Base-by-base conservation (phyloP, 2,888 invertebrate species). In the Phengaris arion region DNA sequence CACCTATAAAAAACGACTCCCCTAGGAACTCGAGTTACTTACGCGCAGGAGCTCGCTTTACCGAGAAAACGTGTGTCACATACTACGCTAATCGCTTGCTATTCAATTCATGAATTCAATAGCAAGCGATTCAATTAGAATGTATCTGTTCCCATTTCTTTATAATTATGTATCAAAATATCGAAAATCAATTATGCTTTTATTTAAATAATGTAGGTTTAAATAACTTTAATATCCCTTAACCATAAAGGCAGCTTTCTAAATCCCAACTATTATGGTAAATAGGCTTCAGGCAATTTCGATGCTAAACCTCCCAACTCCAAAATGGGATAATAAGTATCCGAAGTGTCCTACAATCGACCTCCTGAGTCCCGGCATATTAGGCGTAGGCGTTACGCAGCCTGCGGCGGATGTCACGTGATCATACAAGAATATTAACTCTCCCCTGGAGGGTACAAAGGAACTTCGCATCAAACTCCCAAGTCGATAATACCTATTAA, bases 341-440 rank as follows among this genome's bases (percentile, higher is more conserved):
- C 35, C 64, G 35, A 45, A 64, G 35, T 64, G 64, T 64, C 64
- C 35, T 45, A 64, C 64, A 45, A 45, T 64, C 64, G 64, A 12
- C 64, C 64, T 64, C 64, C 12, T 35, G 12, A 52, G 52, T 52
- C 52, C 52, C 52, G 35, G 35, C 64, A 35, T 10, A 35, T 64
- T 64, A 35, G 35, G 22, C 64, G 64, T 64, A 35, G 35, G 64
- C 64, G 64, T 64, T 45, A 64, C 35, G 35, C 8, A 48, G 48
- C 59, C 35, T 10, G 22, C 59, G 59, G 15, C 22, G 2, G 59
- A 57, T 59, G 59, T 59, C 22, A 22, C 22, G 15, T 57, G 35
- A 57, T 57, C 57, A 35, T 57, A 59, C 22, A 59, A 59, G 59
- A 57, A 57, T 57, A 57, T 57, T 57, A n/a, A 57, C 57, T 9